Base-by-base conservation (phyloP, 2,797 vertebrate species). In the Naso thynnoides region DNA sequence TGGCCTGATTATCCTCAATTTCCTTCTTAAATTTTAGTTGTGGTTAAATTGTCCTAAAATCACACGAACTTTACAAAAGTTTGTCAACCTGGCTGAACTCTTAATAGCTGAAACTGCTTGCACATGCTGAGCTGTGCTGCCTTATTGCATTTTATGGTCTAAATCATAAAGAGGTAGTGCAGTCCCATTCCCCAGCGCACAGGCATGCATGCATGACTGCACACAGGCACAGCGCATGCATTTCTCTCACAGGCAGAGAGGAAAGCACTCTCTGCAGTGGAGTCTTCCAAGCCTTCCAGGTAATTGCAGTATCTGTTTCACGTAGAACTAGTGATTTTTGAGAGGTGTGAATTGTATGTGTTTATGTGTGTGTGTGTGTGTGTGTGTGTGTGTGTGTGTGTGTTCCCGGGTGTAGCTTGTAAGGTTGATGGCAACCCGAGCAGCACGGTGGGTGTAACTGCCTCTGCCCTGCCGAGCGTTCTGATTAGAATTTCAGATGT, bases 401-500 rank as follows among this genome's bases (percentile, higher is more conserved):
- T 48, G 52, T 8, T 38, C 3, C 36, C 24, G 41, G 23, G 72
- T 59, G 66, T 57, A 47, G 78, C 73, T 69, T 49, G 36, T 27
- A 56, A 82, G 72, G 56, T 64, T 80, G 81, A 79, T 39, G 36
- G 73, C 11, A 69, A 74, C 70, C 26, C n/a, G 8, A 73, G 81
- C 76, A 47, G 73, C 83, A 15, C 0, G 18, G 55, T 1, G n/a
- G 42, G 55, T 3, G 55, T 56, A 41, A 16, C 70, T 52, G 63
- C 74, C 66, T 59, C 70, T 66, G 82, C 88, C 91, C 91, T 73
- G 85, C 91, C 73, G 88, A 91, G 94, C 79, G 69, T 78, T 88
- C 90, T 93, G 81, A 93, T 90, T 94, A 89, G 88, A 87, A 88
- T 93, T 94, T 94, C 79, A 86, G 83, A 90, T 89, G 83, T 91